Percentiles rank a stretch among this genome's conserved stretches.
phyloP scores from a whole-genome alignment of 1,140 invertebrate species.

The Diploscapter pachys region DNA sequence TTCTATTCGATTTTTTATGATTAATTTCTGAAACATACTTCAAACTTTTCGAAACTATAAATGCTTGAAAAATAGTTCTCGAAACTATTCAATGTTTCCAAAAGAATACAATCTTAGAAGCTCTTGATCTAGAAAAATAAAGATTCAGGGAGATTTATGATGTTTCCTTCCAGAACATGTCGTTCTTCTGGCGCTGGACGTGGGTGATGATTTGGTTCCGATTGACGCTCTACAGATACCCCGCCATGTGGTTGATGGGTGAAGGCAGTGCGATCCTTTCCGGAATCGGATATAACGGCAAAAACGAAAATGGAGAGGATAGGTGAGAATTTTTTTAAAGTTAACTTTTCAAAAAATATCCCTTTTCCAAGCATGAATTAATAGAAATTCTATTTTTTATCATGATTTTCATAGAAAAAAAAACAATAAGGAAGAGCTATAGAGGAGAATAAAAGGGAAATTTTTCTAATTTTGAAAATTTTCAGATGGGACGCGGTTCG shows the following conservation, averaged over 20 bases:
- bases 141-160: neutral
- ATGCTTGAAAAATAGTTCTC: slow-evolving; percentile 13
- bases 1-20: too few relatives aligned
- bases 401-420: too few relatives aligned
- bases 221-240: slow-evolving; percentile 58
- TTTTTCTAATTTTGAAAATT: neutral
- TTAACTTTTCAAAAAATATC: too few relatives aligned
- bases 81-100: slow-evolving; percentile 9
- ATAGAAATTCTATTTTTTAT: too few relatives aligned
- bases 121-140: too few relatives aligned
- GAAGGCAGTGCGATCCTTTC: slow-evolving; percentile 61
- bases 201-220: slow-evolving; percentile 62
- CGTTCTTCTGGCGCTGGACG: slow-evolving; percentile 58
- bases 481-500: slow-evolving; percentile 61
- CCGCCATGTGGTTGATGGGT: slow-evolving; percentile 50
- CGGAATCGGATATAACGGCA: slow-evolving; percentile 62
- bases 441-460: too few relatives aligned
- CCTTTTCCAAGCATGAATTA: too few relatives aligned
- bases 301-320: slow-evolving; percentile 57
- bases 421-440: too few relatives aligned
- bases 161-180: slow-evolving; percentile 50
- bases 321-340: slow-evolving; percentile 1
- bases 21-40: slow-evolving; percentile 1
- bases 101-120: too few relatives aligned
- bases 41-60: too few relatives aligned